A percentile compares a stretch with the other conserved stretches of the same genome.
Conservation (phyloP, 1,140 invertebrate genomes). For the Drosophila lowei region DNA sequence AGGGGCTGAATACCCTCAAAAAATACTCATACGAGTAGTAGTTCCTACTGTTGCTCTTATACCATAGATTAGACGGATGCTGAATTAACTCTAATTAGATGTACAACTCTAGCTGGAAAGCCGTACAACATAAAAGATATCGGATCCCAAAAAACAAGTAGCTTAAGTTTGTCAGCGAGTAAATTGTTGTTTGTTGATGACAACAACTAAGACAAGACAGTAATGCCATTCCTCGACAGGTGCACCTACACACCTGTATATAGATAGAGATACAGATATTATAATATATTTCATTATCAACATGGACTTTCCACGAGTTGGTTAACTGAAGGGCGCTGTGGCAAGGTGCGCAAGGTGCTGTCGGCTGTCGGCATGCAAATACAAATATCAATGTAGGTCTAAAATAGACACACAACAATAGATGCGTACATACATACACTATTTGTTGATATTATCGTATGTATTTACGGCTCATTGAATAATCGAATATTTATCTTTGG, state of each 20-base stretch:
- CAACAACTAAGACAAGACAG: not conserved
- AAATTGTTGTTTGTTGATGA: constrained; percentile 12
- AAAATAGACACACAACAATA: constrained; percentile 41
- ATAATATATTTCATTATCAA: not conserved
- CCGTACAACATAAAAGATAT: not conserved
- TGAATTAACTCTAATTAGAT: too few species aligned
- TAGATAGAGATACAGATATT: constrained; percentile 3
- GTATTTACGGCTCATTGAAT: constrained; percentile 41
- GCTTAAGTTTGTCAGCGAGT: not conserved
- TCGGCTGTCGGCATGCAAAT: too few species aligned
- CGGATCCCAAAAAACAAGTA: not conserved
- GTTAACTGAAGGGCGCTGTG: too few species aligned
- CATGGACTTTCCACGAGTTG: too few species aligned
- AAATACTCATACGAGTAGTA: too few species aligned
- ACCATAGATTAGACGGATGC: too few species aligned
- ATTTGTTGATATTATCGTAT: constrained; percentile 40
- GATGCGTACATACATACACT: constrained; percentile 32
- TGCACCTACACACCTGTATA: too few species aligned
- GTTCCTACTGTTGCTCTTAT: too few species aligned
- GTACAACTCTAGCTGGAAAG: too few species aligned
- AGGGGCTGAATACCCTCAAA: too few species aligned
- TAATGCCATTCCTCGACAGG: too few species aligned
- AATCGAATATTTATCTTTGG: constrained; percentile 33
- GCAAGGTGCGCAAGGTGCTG: too few species aligned
- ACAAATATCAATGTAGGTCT: not conserved